A percentile compares a stretch with the other conserved stretches of the same genome.
These are phyloP conservation scores for Lonchura striata DNA, from an alignment of 2,113 vertebrate genomes.

Conservation along the genomic window DNA sequence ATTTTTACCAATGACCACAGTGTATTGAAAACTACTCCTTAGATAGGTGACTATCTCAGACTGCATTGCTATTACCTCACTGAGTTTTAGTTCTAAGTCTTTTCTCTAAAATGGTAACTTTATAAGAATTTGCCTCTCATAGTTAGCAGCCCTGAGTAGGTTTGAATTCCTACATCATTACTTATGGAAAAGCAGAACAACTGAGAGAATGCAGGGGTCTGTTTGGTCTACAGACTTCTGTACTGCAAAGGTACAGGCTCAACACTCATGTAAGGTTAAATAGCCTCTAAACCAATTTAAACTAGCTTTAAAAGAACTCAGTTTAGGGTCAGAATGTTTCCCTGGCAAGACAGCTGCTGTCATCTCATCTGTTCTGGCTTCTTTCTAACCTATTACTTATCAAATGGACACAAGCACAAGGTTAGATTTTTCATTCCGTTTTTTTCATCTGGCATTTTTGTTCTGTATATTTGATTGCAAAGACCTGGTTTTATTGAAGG, in stretches of 20 bases:
- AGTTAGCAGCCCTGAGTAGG: background rate
- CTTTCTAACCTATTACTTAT: background rate
- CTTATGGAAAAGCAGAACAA: background rate
- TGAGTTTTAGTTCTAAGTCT: background rate
- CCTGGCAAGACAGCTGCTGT: background rate
- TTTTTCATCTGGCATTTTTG: background rate
- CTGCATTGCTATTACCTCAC: background rate
- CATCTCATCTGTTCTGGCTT: background rate
- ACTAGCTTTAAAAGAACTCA: background rate
- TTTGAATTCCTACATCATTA: background rate
- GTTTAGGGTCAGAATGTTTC: background rate
- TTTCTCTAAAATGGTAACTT: background rate
- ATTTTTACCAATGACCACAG: background rate
- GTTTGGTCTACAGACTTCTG: background rate
- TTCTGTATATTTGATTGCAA: background rate
- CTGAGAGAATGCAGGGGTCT: background rate
- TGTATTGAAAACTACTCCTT: background rate
- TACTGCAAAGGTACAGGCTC: background rate
- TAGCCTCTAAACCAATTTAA: background rate
- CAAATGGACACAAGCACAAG: background rate
- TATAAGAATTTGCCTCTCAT: background rate
- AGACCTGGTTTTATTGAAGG: background rate
- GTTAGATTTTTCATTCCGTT: background rate
- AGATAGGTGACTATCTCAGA: background rate
- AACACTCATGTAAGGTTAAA: background rate